Base-by-base conservation (phyloP, 2,888 invertebrate genomes). In the Hirtodrosophila trivittata region DNA sequence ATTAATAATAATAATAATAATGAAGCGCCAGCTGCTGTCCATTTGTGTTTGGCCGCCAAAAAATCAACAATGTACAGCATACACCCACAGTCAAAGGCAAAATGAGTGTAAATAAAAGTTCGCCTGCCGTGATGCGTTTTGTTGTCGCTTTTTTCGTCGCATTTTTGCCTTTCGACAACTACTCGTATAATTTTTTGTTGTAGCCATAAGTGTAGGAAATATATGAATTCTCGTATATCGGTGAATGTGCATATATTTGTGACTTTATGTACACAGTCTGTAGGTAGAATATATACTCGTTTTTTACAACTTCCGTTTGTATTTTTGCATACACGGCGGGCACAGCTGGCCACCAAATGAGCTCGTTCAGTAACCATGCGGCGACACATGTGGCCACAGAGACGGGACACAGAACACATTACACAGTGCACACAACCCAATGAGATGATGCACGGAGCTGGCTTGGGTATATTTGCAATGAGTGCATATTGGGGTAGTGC, bases 361-460 rank as follows among this genome's bases (percentile, higher is more conserved):
- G 76, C 76, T 71, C 57, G 60, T 46, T 67, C 64, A 67, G 76
- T 71, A 74, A 76, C 77, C 76, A 65, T 78, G 78, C 66, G 78
- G 80, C 81, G 80, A 75, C 84, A 83, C 64, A 66, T 80, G 84
- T 80, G 80, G 80, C 80, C 80, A 84, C 80, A 80, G 80, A 66
- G 71, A 62, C 54, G 62, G 71, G 52, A 67, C 71, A 70, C 56
- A 47, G 25, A 38, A 38, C 54, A 49, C 51, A 16, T 26, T 1
- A 18, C 1, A 30, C 39, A 25, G 9, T 13, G 18, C 9, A 30
- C 14, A 26, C 32, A 21, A 42, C 42, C n/a, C n/a, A n/a, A 26
- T 14, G 33, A 50, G 47, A 25, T 35, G 57, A 41, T 45, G 28
- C 30, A 47, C 26, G 32, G 28, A 14, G 8, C 13, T 7, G 1